Conservation (phyloP, 2,113 vertebrate genomes). For the Ranitomeya imitator region DNA sequence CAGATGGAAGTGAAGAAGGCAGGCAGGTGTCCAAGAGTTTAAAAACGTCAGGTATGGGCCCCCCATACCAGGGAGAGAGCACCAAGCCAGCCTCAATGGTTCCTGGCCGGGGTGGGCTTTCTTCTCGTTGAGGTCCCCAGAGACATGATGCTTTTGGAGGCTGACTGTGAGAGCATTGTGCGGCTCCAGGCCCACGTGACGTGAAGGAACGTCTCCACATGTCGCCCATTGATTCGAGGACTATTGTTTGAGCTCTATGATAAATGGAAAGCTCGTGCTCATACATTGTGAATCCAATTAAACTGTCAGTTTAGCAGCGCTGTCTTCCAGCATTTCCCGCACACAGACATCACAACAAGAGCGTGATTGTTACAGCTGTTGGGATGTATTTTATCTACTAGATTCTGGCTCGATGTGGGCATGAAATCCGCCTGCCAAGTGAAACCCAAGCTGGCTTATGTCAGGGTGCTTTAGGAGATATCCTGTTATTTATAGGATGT, state of each 20-base stretch:
- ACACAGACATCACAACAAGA: slow-evolving; percentile 19
- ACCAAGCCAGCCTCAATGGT: background rate
- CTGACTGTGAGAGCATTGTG: slow-evolving; percentile 31
- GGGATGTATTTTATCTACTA: slow-evolving; percentile 27
- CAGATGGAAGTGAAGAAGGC: background rate
- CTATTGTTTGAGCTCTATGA: slow-evolving; percentile 55
- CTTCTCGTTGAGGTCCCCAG: slow-evolving; percentile 1
- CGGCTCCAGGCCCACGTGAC: slow-evolving; percentile 28
- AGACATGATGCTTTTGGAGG: slow-evolving; percentile 39
- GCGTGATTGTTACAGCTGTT: background rate
- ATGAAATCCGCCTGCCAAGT: slow-evolving; percentile 17
- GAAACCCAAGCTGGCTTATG: slow-evolving; percentile 7
- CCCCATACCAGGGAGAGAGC: slow-evolving; percentile 6
- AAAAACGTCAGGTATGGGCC: background rate
- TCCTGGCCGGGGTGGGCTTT: background rate
- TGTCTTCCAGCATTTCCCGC: slow-evolving; percentile 14
- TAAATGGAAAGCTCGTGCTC: slow-evolving; percentile 50
- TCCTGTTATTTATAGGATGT: background rate
- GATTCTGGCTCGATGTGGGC: slow-evolving; percentile 3
- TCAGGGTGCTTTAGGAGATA: background rate
- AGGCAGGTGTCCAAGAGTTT: slow-evolving; percentile 19
- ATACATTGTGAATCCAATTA: slow-evolving; percentile 53
- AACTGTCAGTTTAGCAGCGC: slow-evolving; percentile 48
- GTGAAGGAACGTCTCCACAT: slow-evolving; percentile 22
- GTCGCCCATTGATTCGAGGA: slow-evolving; percentile 49